phyloP scores from a whole-genome alignment of 2,113 vertebrate species.

The Thamnaconus septentrionalis region DNA sequence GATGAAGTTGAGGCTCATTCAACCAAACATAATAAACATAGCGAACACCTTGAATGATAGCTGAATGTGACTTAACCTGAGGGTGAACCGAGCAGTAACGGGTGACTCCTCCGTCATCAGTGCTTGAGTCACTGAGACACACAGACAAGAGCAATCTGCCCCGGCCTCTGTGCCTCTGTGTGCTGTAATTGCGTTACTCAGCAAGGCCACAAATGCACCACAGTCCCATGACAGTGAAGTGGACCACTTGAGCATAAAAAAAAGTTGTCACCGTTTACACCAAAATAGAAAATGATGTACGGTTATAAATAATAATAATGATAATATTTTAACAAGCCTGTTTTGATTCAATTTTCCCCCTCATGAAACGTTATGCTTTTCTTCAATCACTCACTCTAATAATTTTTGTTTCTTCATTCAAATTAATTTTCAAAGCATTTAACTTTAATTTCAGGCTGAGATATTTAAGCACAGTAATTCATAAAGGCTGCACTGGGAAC shows the following conservation, averaged over 20 bases:
- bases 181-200: conserved; percentile 57
- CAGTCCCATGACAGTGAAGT: conserved; percentile 58
- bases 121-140: conserved; percentile 4
- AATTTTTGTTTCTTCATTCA: neutral
- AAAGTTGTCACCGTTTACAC: conserved; percentile 17
- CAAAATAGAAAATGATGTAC: neutral
- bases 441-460: fast-evolving
- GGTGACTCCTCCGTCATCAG: conserved; percentile 10
- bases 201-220: conserved; percentile 15
- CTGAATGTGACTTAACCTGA: neutral
- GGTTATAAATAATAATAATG: no score
- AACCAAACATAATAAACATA: no score
- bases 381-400: no score
- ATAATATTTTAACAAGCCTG: neutral
- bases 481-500: neutral
- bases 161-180: conserved; percentile 14
- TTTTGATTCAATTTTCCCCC: neutral
- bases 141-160: conserved; percentile 18
- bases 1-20: no score
- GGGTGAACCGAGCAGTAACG: neutral
- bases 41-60: no score
- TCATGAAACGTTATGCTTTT: neutral
- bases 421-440: neutral
- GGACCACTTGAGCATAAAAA: conserved; percentile 22
- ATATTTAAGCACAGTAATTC: neutral